Evolutionary conservation across 2,113 vertebrate species (phyloP), one percentile per base, ranked within the genome.

Genomic region (Hippocampus abdominalis): DNA sequence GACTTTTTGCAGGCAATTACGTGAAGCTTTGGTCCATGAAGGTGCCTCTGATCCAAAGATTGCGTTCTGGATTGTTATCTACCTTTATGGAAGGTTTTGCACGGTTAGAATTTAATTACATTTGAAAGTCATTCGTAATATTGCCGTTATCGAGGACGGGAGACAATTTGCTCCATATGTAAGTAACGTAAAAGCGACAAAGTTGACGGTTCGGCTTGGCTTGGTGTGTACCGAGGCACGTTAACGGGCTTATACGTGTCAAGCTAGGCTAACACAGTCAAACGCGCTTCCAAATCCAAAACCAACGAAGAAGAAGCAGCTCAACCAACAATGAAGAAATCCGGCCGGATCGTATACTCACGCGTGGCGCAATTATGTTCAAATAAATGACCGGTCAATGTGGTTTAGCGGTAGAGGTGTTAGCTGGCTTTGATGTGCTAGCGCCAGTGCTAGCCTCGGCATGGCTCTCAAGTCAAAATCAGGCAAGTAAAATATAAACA

Each of bases 231-330:
- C 54, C 4, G 7, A 78, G 62, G 81, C 63, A 68, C 57, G 75
- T 73, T 77, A 77, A 79, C 81, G 63, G 13, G 71, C 76, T 81
- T 78, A 82, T 23, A 65, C 29, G 68, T 68, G 64, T 72, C 66
- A 75, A 25, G 65, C 56, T 74, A 36, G 60, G 70, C 11, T 73
- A 63, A 79, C 70, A 74, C 39, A 64, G 70, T 74, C 57, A 77
- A 80, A 72, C 36, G 48, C 36, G 63, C 60, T 42, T 64, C 32
- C 32, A 36, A 36, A 36, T 36, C 32, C 32, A 36, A 36, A 36
- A 36, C 32, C 32, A 36, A 36, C 32, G 32, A 36, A 36, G 32
- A 36, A 36, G 32, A 36, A 36, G 32, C 5, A 36, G 32, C 32
- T 36, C 32, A 36, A 36, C 32, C 32, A 36, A 36, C 32, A 1